These are phyloP conservation scores for Micromussa lordhowensis DNA, from an alignment of 92 coral and sea anemone species.

Conservation along the genomic window DNA sequence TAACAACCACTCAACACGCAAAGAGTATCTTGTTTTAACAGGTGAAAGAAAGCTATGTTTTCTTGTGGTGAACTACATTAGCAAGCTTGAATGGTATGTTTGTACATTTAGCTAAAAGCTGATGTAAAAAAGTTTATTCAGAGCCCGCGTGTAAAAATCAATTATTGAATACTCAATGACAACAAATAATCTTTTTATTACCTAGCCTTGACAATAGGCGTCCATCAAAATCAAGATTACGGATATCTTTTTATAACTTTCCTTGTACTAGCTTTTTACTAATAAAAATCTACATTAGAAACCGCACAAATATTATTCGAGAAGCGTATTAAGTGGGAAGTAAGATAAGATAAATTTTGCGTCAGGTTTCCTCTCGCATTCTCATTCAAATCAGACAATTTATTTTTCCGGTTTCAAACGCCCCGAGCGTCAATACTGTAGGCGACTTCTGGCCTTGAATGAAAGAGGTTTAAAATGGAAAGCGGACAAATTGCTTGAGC, in stretches of 20 bases:
- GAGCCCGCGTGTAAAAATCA: neutral
- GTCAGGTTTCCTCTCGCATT: slow-evolving; percentile 1
- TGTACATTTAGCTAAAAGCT: neutral
- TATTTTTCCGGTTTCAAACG: slow-evolving; percentile 30
- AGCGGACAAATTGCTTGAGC: neutral
- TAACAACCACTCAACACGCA: slow-evolving; percentile 4
- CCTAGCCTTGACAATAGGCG: neutral
- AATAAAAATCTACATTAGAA: neutral
- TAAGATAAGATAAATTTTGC: neutral
- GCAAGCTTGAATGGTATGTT: slow-evolving; percentile 4
- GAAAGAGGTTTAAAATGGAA: slow-evolving; percentile 10
- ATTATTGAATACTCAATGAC: neutral
- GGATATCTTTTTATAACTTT: neutral
- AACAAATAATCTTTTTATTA: neutral
- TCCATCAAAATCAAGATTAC: neutral
- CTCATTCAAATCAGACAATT: slow-evolving; percentile 39
- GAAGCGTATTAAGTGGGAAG: neutral
- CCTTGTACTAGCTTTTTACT: neutral
- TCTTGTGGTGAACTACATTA: neutral
- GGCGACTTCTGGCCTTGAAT: neutral
- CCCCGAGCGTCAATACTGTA: slow-evolving; percentile 20
- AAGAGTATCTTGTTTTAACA: slow-evolving; percentile 35
- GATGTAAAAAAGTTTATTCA: neutral
- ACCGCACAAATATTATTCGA: neutral
- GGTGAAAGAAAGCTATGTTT: slow-evolving; percentile 14